Base-by-base conservation (phyloP, 2,797 vertebrate species). In the Triplophysa bombifrons region DNA sequence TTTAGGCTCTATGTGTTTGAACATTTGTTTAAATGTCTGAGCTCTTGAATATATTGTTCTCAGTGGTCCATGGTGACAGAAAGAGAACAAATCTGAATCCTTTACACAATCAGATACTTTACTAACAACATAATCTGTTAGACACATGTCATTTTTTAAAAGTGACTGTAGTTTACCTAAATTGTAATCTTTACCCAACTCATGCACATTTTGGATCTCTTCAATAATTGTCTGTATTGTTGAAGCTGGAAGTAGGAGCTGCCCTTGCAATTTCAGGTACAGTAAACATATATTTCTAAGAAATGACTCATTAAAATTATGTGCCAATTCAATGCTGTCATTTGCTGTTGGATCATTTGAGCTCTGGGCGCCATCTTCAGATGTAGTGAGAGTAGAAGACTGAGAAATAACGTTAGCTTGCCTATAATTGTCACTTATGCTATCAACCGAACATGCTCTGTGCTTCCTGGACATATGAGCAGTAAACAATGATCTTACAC, bases 401-500 rank as follows among this genome's bases (percentile, higher is more conserved):
- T 27, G 66, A 50, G 44, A 68, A 68, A 14, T n/a, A 66, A n/a
- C n/a, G n/a, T n/a, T n/a, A n/a, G 7, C 25, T 27, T 68, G 8
- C 22, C 44, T 69, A 17, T 68, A 48, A 48, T 11, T 53, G 67
- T 53, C 48, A 70, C 48, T 70, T 30, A 53, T 30, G 48, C 25
- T 34, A 34, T 19, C 17, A 22, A 19, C 46, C 0, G 22, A 69
- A 30, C 16, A 30, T 30, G 25, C 2, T 70, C 67, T 13, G 19
- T 69, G 67, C 16, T 17, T 51, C 16, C 50, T 51, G 16, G 4
- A 51, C 50, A 17, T 51, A 51, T 51, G 50, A 51, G 50, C 50
- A 34, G 30, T 34, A 34, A 34, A 34, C 30, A 1, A 34, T 34
- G 48, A 17, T 51, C 84, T 83, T 13, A 78, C 50, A 67, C 63